Evolutionary conservation across 2,888 invertebrate genomes (phyloP).

Genomic region (Drosophila aldrichi): DNA sequence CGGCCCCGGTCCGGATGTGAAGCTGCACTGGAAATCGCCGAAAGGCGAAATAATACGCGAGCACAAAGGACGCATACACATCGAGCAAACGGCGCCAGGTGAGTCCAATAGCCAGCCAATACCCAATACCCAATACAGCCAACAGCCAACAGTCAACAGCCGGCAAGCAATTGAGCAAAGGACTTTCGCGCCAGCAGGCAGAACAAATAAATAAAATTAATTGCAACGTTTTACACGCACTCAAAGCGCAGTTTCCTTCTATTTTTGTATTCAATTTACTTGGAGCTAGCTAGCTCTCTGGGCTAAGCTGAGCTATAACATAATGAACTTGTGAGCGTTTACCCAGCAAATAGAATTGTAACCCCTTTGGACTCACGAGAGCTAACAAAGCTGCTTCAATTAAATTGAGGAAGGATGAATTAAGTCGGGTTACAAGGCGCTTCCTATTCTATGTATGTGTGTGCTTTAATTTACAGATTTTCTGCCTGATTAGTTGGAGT

Average conservation of each 20-base stretch:
- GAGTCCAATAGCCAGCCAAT: constrained; percentile 35
- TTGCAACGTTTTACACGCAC: constrained; percentile 54
- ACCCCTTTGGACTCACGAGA: not conserved
- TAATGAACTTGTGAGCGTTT: constrained; percentile 7
- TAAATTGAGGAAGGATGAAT: not conserved
- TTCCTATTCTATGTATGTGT: not conserved
- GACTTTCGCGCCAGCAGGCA: constrained; percentile 46
- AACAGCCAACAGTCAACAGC: not conserved
- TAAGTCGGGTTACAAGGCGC: not conserved
- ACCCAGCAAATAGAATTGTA: constrained; percentile 7
- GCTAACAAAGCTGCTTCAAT: not conserved
- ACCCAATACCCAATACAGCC: not conserved
- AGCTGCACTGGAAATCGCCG: constrained; percentile 85
- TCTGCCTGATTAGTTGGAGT: not conserved
- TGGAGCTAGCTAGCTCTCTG: constrained; percentile 27
- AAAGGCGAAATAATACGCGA: constrained; percentile 83
- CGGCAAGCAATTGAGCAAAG: constrained; percentile 16
- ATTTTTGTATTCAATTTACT: constrained; percentile 31
- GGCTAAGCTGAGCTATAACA: not conserved
- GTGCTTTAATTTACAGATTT: not conserved
- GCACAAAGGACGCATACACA: constrained; percentile 85
- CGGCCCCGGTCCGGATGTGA: constrained; percentile 74
- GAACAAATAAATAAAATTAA: constrained; percentile 73
- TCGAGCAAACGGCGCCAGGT: constrained; percentile 83
- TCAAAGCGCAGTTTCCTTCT: constrained; percentile 34